phyloP scores from a whole-genome alignment of 1,140 invertebrate genomes.

The Conus ventricosus region DNA sequence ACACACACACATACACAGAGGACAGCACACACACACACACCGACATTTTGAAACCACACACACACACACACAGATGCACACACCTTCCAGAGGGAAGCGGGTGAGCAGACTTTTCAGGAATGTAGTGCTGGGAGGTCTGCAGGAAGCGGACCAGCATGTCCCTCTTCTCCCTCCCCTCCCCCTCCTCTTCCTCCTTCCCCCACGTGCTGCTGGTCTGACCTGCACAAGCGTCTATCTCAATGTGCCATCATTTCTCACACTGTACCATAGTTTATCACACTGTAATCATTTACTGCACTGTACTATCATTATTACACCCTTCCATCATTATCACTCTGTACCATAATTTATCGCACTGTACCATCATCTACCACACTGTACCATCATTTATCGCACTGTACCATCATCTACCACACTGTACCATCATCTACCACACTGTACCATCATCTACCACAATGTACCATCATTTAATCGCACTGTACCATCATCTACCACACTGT shows the following conservation, averaged over 20 bases:
- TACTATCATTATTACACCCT: neutral
- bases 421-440: neutral
- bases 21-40: too few relatives aligned
- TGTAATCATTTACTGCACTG: neutral
- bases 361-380: neutral
- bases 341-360: neutral
- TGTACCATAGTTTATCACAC: neutral
- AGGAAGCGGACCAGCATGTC: conserved; percentile 90
- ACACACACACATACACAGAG: too few relatives aligned
- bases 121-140: conserved; percentile 88
- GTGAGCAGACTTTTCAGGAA: conserved; percentile 86
- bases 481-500: too few relatives aligned
- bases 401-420: too few relatives aligned
- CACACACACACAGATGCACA: neutral
- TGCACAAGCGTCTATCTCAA: conserved; percentile 35
- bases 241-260: too few relatives aligned
- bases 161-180: conserved; percentile 80
- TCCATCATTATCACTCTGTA: neutral
- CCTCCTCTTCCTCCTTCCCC: conserved; percentile 74
- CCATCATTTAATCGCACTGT: neutral
- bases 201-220: conserved; percentile 74
- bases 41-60: too few relatives aligned
- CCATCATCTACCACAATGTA: neutral
- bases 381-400: neutral
- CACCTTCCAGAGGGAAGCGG: conserved; percentile 89